Base-by-base conservation (phyloP, 2,113 vertebrate genomes). In the Pangasianodon gigas region DNA sequence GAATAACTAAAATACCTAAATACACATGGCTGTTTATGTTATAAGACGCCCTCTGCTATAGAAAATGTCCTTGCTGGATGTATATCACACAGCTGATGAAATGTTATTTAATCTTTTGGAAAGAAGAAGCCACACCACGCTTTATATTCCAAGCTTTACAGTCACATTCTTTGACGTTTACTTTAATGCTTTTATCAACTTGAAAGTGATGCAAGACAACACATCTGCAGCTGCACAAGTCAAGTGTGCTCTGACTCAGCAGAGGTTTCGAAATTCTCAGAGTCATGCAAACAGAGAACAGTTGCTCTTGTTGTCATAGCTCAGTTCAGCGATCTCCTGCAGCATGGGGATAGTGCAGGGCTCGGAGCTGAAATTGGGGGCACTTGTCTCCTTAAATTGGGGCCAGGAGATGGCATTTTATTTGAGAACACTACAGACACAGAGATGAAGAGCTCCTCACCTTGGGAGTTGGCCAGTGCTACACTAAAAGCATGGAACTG, bases 401-500 rank as follows among this genome's bases (percentile, higher is more conserved):
- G 95, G 94, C 93, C 93, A 92, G 90, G 91, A 92, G 89, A 94
- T 93, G 91, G 91, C 90, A 91, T 95, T 95, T 94, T 91, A 92
- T 93, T 92, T 88, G 92, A 93, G 91, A 93, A 90, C 91, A 91
- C 92, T 92, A 87, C 88, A 89, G 91, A 62, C 91, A 62, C 52
- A 21, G 9, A 77, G 89, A 92, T 7, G 87, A 56, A 41, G 88
- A 51, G 91, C 91, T 88, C 52, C 89, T 91, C 86, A 75, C 81
- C 89, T 88, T 71, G 85, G 90, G 88, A 81, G 56, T 85, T 86
- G 74, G 14, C 74, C 81, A 67, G 84, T 80, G 82, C 87, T 92
- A 77, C 91, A 93, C 90, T 87, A 77, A 82, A 24, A 89, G 65
- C 82, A 82, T 83, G 88, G 90, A 93, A 92, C 85, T 89, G 91